A percentile compares a stretch with the other conserved stretches of the same genome.
Evolutionary conservation across 2,797 vertebrate genomes (phyloP).

Genomic region (Mustela erminea): DNA sequence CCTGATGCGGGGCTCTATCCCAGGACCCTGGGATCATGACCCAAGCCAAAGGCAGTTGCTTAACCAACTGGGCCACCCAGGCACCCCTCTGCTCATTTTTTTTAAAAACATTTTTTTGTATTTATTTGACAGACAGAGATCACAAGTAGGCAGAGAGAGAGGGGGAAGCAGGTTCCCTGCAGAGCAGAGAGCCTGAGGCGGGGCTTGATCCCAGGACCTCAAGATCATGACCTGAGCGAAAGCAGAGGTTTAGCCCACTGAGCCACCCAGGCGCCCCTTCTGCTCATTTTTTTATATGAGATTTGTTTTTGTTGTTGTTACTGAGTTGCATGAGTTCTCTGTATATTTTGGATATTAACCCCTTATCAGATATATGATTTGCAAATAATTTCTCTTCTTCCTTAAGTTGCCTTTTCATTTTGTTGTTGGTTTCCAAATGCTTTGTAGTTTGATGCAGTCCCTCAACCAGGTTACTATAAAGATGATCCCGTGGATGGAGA

Average conservation of each 20-base stretch:
- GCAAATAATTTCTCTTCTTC: background rate
- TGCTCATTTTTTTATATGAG: background rate
- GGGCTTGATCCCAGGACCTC: no score
- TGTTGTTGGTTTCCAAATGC: background rate
- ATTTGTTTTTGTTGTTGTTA: background rate
- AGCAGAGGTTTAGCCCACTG: no score
- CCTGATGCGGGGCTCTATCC: no score
- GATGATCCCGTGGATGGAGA: background rate
- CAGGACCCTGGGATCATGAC: no score
- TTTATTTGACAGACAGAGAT: background rate
- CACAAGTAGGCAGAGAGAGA: no score
- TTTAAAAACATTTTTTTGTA: background rate
- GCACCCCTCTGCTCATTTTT: background rate
- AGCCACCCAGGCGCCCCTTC: no score
- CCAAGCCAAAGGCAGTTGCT: no score
- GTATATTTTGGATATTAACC: background rate
- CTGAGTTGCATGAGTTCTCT: background rate
- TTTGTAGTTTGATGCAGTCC: background rate
- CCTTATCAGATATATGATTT: background rate
- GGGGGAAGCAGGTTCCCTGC: no score
- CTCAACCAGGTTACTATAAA: background rate
- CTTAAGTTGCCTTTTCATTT: background rate
- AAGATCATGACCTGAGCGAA: no score
- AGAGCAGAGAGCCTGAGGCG: no score
- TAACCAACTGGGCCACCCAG: no score